These are phyloP conservation scores for Pyrgilauda ruficollis DNA, from an alignment of 2,113 vertebrate species.

Conservation along the genomic window DNA sequence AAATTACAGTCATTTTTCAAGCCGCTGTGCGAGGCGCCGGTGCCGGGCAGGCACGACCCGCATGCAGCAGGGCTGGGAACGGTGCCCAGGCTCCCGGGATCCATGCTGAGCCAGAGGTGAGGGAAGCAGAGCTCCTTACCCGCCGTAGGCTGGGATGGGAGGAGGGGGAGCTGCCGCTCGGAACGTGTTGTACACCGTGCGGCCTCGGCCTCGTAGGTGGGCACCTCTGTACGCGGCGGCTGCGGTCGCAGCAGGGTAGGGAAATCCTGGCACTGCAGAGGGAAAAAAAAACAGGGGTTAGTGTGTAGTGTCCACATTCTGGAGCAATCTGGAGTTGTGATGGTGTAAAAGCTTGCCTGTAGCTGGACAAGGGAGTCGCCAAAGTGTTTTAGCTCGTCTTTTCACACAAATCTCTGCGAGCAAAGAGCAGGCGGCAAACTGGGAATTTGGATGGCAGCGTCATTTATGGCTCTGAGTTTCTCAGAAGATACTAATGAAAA, in stretches of 20 bases:
- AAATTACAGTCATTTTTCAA: conserved; percentile 84
- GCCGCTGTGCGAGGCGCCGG: conserved; percentile 72
- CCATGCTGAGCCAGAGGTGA: background rate
- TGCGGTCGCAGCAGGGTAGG: conserved; percentile 90
- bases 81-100: background rate
- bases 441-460: background rate
- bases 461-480: background rate
- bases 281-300: background rate
- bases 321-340: background rate
- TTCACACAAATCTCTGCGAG: fast-evolving
- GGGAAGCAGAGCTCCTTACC: conserved; percentile 78
- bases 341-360: background rate
- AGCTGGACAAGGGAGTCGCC: background rate
- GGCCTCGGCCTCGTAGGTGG: conserved; percentile 90
- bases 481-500: background rate
- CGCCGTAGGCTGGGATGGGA: conserved; percentile 93
- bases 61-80: conserved; percentile 47
- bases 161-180: conserved; percentile 90
- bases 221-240: conserved; percentile 92
- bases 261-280: conserved; percentile 89
- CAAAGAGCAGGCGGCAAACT: background rate
- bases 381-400: background rate
- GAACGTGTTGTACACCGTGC: conserved; percentile 94
- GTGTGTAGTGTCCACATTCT: fast-evolving
- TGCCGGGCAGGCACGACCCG: conserved; percentile 48